Percentiles rank a stretch among this genome's conserved stretches.
Evolutionary conservation across 2,113 vertebrate genomes (phyloP).

Genomic region (Spilogale gracilis): DNA sequence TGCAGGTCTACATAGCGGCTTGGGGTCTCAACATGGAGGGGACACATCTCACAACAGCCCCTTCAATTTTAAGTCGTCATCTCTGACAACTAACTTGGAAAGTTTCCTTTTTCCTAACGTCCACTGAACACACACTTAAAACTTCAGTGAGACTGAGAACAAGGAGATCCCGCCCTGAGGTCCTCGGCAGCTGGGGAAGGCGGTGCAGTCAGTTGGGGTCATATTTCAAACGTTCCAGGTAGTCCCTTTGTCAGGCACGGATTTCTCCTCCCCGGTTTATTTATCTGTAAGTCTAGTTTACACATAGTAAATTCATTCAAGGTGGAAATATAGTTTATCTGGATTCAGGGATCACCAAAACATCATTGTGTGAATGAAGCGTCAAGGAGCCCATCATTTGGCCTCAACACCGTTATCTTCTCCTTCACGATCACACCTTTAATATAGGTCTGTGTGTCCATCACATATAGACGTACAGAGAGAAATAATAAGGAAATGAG

Average conservation of each 20-base stretch:
- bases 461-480: background rate
- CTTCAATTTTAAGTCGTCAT: background rate
- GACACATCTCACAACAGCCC: background rate
- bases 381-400: background rate
- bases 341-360: background rate
- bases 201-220: too few relatives aligned
- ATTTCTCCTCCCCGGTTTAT: background rate
- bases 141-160: background rate
- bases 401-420: background rate
- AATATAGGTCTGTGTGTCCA: background rate
- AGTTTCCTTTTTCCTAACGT: background rate
- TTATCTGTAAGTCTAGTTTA: slow-evolving; percentile 38
- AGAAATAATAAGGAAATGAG: background rate
- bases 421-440: background rate
- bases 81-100: background rate
- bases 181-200: background rate
- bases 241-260: background rate
- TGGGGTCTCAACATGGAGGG: background rate
- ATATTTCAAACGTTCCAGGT: background rate
- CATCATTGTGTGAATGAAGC: background rate
- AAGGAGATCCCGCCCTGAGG: background rate
- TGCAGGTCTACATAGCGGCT: background rate
- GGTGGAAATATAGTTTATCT: background rate
- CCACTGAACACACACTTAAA: background rate
- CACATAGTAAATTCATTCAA: background rate